Base-by-base conservation (phyloP, 2,797 vertebrate species). In the Gobio occitaniae region DNA sequence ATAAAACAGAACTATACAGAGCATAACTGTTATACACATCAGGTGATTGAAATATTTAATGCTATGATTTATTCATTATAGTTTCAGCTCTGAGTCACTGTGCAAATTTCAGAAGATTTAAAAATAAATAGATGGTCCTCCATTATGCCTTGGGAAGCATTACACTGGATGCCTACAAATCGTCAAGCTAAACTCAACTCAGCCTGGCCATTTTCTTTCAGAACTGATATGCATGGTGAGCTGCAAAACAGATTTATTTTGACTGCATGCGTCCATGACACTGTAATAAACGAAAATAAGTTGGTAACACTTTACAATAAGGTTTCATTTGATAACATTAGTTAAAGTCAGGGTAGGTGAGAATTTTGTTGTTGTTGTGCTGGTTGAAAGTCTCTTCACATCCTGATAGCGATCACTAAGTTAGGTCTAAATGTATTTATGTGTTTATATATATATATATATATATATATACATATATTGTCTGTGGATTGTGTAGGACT, bases 41-140 rank as follows among this genome's bases (percentile, higher is more conserved):
- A 59, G 21, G 47, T 59, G 44, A 32, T 78, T 80, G 29, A 85
- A 78, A 87, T 78, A 84, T 87, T 86, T 9, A 82, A 25, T 70
- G 70, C 32, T 65, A 78, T 84, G 61, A 87, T 85, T 89, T 86
- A 87, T 86, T 87, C 38, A 86, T 78, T 84, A 83, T 72, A 85
- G 36, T 84, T 86, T 80, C 52, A 80, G 72, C 29, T 48, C 47
- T 19, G 74, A 65, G 59, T 56, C 80, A 52, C 66, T 80, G 70
- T 85, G 79, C 56, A 85, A 72, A 79, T 78, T 52, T n/a, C 36
- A 81, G 76, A 13, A 71, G 76, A 48, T 69, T 70, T 48, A 72
- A 82, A 50, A 86, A 79, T 77, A 86, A 87, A 86, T 78, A 79
- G 69, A 87, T 78, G 86, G 72, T 81, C 41, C 59, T 85, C 82